These are phyloP conservation scores for Drosophila lini DNA, from an alignment of 1,140 invertebrate species.

Conservation along the genomic window DNA sequence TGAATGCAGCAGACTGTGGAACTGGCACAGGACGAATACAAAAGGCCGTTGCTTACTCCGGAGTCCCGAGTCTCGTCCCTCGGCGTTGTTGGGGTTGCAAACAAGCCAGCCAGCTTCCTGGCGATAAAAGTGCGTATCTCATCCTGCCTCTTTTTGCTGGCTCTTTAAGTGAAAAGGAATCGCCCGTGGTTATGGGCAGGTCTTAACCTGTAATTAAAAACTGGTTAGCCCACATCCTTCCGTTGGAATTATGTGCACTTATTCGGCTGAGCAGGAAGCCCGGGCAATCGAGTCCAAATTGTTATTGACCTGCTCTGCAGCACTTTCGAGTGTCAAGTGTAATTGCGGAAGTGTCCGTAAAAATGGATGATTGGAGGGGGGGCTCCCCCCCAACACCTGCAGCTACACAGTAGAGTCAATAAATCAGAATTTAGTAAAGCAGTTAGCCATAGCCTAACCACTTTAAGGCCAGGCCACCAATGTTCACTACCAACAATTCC, in stretches of 20 bases:
- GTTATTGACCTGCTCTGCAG: constrained; percentile 59
- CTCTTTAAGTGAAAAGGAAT: constrained; percentile 51
- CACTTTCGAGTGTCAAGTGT: constrained; percentile 47
- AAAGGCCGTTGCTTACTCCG: constrained; percentile 44
- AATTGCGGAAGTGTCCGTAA: constrained; percentile 64
- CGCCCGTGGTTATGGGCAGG: constrained; percentile 62
- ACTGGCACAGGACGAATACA: constrained; percentile 71
- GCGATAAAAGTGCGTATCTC: constrained; percentile 36
- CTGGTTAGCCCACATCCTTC: constrained; percentile 33
- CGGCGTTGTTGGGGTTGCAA: constrained; percentile 38
- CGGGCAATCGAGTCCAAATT: constrained; percentile 50
- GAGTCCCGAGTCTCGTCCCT: constrained; percentile 8
- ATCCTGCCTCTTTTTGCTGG: constrained; percentile 5
- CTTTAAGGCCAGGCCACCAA: background rate
- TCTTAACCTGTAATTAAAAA: constrained; percentile 76
- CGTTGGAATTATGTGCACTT: constrained; percentile 62
- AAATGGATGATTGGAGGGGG: constrained; percentile 3
- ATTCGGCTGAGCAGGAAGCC: constrained; percentile 50
- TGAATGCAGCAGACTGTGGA: constrained; percentile 80
- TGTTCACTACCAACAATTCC: constrained; percentile 26
- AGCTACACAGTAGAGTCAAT: constrained; percentile 53
- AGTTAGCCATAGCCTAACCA: constrained; percentile 6
- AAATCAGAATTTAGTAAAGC: constrained; percentile 58
- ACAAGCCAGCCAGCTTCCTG: constrained; percentile 27
- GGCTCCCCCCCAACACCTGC: constrained; percentile 41